Conservation (phyloP, 53 echinoderm and acorn worm species). For the Stichopus horrens region DNA sequence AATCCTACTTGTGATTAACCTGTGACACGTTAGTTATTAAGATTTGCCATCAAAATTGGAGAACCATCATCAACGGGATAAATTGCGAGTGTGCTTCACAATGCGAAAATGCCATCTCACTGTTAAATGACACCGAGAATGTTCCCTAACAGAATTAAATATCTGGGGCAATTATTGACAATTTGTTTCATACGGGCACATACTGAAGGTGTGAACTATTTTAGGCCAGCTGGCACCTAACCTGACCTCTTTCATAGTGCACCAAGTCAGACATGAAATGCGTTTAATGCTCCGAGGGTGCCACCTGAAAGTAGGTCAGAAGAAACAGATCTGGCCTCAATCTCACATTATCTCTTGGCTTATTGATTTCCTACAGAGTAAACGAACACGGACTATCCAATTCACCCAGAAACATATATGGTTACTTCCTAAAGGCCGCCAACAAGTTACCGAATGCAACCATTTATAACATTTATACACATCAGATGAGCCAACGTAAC, state of each 20-base stretch:
- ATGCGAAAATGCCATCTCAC: too few relatives aligned
- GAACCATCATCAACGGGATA: too few relatives aligned
- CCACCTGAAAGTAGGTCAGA: constrained; percentile 25
- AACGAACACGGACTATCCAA: neutral
- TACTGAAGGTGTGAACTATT: constrained; percentile 21
- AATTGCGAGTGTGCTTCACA: too few relatives aligned
- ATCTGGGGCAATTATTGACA: neutral
- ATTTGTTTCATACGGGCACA: neutral
- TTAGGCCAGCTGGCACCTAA: neutral
- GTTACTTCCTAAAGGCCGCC: neutral
- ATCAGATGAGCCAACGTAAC: too few relatives aligned
- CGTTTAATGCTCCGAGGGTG: neutral
- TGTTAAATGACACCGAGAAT: too few relatives aligned
- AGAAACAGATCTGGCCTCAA: constrained; percentile 13
- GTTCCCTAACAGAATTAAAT: neutral
- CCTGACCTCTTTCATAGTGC: neutral
- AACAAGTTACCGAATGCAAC: neutral
- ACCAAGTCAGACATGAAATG: neutral
- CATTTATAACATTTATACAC: neutral
- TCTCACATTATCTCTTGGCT: neutral
- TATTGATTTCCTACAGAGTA: neutral
- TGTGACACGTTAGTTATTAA: too few relatives aligned
- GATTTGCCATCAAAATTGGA: too few relatives aligned
- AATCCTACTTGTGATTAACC: too few relatives aligned
- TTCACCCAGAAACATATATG: neutral